Conservation (phyloP, 2,113 vertebrate species). For the Empidonax alnorum region DNA sequence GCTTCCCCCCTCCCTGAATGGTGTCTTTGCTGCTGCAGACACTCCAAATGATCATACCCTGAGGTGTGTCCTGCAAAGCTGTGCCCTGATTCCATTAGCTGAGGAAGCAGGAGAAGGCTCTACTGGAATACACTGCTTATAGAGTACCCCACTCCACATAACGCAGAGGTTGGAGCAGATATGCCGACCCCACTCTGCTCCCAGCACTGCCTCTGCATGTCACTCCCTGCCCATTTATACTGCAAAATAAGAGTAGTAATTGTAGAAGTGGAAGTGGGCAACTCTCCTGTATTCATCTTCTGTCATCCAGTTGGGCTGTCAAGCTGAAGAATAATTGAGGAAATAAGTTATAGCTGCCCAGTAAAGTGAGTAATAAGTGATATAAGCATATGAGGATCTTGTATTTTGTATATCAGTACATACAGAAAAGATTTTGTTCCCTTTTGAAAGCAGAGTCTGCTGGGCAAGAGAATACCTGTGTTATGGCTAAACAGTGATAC, state of each 20-base stretch:
- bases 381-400: not conserved
- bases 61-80: not conserved
- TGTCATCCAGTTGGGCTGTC: not conserved
- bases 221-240: not conserved
- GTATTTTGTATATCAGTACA: not conserved
- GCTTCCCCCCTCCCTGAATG: rapidly evolving
- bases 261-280: not conserved
- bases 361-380: not conserved
- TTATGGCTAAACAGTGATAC: not conserved
- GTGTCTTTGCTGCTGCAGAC: not conserved
- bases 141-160: not conserved
- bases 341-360: not conserved
- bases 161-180: not conserved
- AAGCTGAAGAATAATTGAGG: not conserved
- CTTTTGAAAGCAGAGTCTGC: not conserved
- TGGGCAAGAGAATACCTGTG: not conserved
- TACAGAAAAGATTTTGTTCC: not conserved
- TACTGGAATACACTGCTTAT: not conserved
- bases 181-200: not conserved
- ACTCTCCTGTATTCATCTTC: not conserved
- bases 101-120: not conserved
- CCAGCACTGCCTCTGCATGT: not conserved
- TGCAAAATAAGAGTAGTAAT: not conserved
- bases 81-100: not conserved
- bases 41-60: not conserved